phyloP scores from a whole-genome alignment of 1,140 invertebrate species.

The Colletes latitarsis region DNA sequence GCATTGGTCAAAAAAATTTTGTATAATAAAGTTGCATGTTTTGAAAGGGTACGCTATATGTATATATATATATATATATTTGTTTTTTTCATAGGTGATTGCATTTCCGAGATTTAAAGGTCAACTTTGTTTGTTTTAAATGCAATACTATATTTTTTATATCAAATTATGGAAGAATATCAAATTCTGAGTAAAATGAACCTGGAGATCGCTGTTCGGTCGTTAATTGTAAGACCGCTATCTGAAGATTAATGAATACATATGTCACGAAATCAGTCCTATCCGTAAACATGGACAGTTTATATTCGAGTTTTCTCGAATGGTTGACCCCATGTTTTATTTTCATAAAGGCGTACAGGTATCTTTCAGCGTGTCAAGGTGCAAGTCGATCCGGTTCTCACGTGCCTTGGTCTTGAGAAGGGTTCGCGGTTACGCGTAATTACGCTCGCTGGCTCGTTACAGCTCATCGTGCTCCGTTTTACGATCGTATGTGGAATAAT shows the following conservation, averaged over 20 bases:
- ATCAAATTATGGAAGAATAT: too few species aligned
- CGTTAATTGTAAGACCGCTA: too few species aligned
- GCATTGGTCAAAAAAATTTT: too few species aligned
- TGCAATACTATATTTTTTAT: too few species aligned
- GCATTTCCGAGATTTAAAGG: too few species aligned
- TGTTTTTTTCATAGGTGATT: too few species aligned
- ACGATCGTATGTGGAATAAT: constrained; percentile 58
- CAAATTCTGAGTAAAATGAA: too few species aligned
- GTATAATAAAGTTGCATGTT: too few species aligned
- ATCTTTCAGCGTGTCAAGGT: constrained; percentile 14
- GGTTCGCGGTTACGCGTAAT: constrained; percentile 57
- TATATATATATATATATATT: too few species aligned
- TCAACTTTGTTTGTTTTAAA: too few species aligned
- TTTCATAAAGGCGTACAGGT: neutral
- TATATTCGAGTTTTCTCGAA: neutral
- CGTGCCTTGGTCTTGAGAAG: constrained; percentile 13
- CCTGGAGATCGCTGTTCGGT: too few species aligned
- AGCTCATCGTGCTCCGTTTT: constrained; percentile 59
- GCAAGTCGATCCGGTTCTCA: constrained; percentile 40
- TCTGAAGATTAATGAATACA: neutral
- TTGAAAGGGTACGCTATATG: too few species aligned
- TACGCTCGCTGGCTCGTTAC: constrained; percentile 65
- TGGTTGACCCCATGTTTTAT: constrained; percentile 3
- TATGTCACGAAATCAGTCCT: neutral
- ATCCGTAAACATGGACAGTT: neutral